Percentiles rank a stretch among this genome's conserved stretches.
phyloP scores from a whole-genome alignment of 2,113 vertebrate species.

The Lutjanus erythropterus region DNA sequence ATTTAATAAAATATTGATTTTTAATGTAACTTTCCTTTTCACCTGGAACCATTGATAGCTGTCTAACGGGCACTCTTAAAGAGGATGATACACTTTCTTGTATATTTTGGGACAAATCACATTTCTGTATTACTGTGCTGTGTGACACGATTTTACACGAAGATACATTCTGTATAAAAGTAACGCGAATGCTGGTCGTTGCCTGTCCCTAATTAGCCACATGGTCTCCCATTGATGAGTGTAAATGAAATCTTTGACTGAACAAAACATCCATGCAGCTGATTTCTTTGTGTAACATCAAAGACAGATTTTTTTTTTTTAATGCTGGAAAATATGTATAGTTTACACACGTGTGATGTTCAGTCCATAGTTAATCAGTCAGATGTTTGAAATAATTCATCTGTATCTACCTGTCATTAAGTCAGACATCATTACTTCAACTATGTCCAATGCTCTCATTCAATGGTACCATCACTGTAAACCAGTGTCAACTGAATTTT shows the following conservation, averaged over 20 bases:
- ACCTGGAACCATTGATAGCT: neutral
- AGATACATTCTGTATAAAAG: neutral
- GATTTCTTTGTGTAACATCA: neutral
- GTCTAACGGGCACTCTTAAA: neutral
- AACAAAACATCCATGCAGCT: neutral
- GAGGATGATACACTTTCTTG: constrained; percentile 30
- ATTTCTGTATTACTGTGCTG: constrained; percentile 15
- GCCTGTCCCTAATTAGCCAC: constrained; percentile 38
- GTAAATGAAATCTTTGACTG: constrained; percentile 3
- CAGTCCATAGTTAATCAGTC: neutral
- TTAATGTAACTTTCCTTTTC: constrained; percentile 31
- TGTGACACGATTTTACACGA: constrained; percentile 13
- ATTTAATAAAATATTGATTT: constrained; percentile 28
- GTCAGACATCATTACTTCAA: neutral
- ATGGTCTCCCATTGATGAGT: neutral
- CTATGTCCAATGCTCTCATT: neutral
- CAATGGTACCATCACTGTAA: constrained; percentile 23
- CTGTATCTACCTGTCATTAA: neutral
- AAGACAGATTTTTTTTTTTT: neutral
- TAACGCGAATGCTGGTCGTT: neutral
- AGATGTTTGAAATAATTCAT: neutral
- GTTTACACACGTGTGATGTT: constrained; percentile 6
- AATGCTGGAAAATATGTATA: constrained; percentile 8
- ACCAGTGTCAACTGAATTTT: constrained; percentile 27
- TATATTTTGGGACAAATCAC: constrained; percentile 40